phyloP scores from a whole-genome alignment of 2,113 vertebrate species.

The Antigone vipio region DNA sequence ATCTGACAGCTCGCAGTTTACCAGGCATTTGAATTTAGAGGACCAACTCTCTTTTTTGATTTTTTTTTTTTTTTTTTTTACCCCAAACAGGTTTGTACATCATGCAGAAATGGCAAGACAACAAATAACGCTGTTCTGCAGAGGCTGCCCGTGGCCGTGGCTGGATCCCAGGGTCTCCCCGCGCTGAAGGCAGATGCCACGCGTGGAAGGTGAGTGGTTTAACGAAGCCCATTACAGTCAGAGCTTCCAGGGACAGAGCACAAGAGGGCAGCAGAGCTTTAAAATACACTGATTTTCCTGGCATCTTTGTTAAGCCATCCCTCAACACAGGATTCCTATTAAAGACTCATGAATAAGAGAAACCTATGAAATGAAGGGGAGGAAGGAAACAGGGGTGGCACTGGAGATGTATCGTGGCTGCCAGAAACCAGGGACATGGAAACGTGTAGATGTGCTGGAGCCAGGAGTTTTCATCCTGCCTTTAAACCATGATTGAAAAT shows the following conservation, averaged over 20 bases:
- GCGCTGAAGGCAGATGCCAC: background rate
- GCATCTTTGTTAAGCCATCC: background rate
- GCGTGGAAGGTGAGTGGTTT: background rate
- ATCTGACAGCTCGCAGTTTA: background rate
- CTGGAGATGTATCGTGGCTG: background rate
- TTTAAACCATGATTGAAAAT: background rate
- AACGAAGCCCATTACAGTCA: background rate
- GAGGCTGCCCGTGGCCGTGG: background rate
- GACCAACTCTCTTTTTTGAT: accelerated
- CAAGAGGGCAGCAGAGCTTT: conserved; percentile 66
- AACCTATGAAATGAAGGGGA: background rate
- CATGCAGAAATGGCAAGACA: background rate
- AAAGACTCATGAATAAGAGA: background rate
- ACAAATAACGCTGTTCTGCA: background rate
- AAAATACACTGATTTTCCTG: background rate
- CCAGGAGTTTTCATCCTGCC: background rate
- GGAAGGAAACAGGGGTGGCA: background rate
- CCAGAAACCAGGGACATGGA: background rate
- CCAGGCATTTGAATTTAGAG: background rate
- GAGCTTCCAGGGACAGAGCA: background rate
- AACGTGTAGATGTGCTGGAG: background rate
- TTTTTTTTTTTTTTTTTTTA: background rate
- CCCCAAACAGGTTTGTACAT: background rate
- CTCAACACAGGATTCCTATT: background rate
- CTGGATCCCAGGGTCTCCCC: background rate